These are phyloP conservation scores for Drosophila kuntzei DNA, from an alignment of 2,888 invertebrate genomes.

Conservation along the genomic window DNA sequence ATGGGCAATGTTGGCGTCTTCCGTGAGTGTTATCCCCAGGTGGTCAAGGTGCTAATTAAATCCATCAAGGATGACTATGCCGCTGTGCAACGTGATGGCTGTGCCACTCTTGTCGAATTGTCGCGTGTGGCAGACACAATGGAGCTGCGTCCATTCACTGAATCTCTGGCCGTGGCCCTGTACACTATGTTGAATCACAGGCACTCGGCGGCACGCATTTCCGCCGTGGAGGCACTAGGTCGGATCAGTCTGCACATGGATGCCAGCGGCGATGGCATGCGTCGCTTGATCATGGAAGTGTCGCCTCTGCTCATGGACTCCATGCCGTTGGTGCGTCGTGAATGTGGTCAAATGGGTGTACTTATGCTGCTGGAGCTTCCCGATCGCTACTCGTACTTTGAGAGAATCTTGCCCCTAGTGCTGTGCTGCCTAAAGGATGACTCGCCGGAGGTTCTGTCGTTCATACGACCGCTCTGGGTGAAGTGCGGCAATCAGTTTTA, in stretches of 20 bases:
- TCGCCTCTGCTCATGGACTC: conserved; percentile 95
- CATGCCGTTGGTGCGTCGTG: conserved; percentile 91
- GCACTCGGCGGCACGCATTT: conserved; percentile 92
- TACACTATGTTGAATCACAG: conserved; percentile 91
- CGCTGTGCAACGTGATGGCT: conserved; percentile 92
- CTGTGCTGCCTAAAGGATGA: conserved; percentile 94
- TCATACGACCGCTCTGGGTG: conserved; percentile 89
- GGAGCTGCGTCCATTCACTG: conserved; percentile 91
- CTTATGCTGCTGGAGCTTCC: conserved; percentile 91
- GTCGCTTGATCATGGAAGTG: conserved; percentile 91
- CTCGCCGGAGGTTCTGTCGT: conserved; percentile 89
- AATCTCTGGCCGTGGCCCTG: conserved; percentile 90
- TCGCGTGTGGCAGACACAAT: conserved; percentile 85
- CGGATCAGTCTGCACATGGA: conserved; percentile 86
- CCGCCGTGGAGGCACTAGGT: conserved; percentile 91
- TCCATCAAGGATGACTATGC: conserved; percentile 92
- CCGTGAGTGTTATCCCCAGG: conserved; percentile 86
- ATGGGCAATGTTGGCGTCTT: conserved; percentile 85
- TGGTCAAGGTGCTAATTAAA: conserved; percentile 90
- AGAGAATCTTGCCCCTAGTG: conserved; percentile 93
- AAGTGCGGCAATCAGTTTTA: conserved; percentile 92
- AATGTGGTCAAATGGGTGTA: conserved; percentile 91
- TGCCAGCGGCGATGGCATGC: conserved; percentile 90
- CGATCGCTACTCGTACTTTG: conserved; percentile 96
- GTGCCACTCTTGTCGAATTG: conserved; percentile 89